Base-by-base conservation (phyloP, 2,113 vertebrate genomes). In the Corythornis vintsioides region DNA sequence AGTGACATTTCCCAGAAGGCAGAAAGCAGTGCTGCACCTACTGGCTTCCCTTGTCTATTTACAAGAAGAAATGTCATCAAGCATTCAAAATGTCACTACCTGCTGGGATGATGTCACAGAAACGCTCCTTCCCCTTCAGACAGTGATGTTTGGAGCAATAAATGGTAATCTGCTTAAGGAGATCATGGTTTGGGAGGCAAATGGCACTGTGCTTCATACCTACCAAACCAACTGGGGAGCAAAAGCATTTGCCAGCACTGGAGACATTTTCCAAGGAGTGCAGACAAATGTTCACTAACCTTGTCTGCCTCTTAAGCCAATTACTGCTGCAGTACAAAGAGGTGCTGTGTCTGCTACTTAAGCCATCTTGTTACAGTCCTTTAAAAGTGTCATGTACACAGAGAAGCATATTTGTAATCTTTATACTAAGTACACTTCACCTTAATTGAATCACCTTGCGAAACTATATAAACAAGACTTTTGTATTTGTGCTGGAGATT, bases 31-130 rank as follows among this genome's bases (percentile, higher is more conserved):
- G 88, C 96, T 88, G 88, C 73, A 91, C 92, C 92, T 92, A 89
- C 94, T 53, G 86, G 91, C 95, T 97, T 86, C 73, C 79, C 92
- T 59, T 95, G 88, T 96, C 95, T 97, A 94, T 97, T 97, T 97
- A 97, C 96, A 96, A 93, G 82, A 88, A 91, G 94, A 97, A 97
- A 97, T 97, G 97, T 95, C 96, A 97, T 97, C 97, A 97, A 91
- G 93, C 96, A 97, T 96, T 97, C 91, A 94, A 97, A 97, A 97
- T 97, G 95, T 96, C 97, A 97, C 95, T 95, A 90, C 95, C 91
- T 95, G 79, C 94, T 91, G 86, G 64, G 89, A 70, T 97, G 96
- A 97, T 61, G 3, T 96, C 96, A 94, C 10, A 2, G 65, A 92
- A 94, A 82, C 60, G 76, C 70, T 63, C 80, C 55, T 92, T 95